A percentile compares a stretch with the other conserved stretches of the same genome.
Evolutionary conservation across 2,888 invertebrate genomes (phyloP).

Genomic region (Holacanthella duospinosa): DNA sequence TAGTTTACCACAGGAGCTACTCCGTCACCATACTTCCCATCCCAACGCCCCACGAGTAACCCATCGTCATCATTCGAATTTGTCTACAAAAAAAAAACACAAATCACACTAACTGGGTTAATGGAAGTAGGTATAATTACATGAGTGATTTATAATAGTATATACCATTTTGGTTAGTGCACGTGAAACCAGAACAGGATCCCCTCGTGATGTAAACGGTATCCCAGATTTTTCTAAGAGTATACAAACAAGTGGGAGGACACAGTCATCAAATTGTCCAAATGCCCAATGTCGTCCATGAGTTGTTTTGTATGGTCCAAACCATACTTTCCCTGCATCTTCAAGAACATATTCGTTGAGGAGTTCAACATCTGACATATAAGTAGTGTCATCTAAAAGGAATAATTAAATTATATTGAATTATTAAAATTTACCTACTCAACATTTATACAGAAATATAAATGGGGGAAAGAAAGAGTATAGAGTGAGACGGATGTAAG

Average conservation of each 20-base stretch:
- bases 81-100: slow-evolving; percentile 45
- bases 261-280: slow-evolving; percentile 65
- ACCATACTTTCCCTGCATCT: slow-evolving; percentile 75
- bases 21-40: slow-evolving; percentile 55
- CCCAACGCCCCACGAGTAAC: slow-evolving; percentile 27
- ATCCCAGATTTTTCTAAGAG: slow-evolving; percentile 56
- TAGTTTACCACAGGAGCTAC: slow-evolving; percentile 62
- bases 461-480: no score
- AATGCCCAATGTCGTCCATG: slow-evolving; percentile 70
- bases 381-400: slow-evolving; percentile 52
- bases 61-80: slow-evolving; percentile 45
- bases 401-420: no score
- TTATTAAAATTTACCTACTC: no score
- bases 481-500: no score
- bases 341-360: slow-evolving; percentile 67
- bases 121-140: neutral
- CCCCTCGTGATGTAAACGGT: slow-evolving; percentile 53
- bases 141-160: neutral
- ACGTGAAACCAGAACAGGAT: slow-evolving; percentile 58
- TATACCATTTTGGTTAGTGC: slow-evolving; percentile 58
- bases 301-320: slow-evolving; percentile 60
- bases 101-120: no score
- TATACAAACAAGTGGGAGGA: slow-evolving; percentile 59
- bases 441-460: no score
- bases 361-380: slow-evolving; percentile 56